These are phyloP conservation scores for Zosterops lateralis DNA, from an alignment of 2,113 vertebrate genomes.

Conservation along the genomic window DNA sequence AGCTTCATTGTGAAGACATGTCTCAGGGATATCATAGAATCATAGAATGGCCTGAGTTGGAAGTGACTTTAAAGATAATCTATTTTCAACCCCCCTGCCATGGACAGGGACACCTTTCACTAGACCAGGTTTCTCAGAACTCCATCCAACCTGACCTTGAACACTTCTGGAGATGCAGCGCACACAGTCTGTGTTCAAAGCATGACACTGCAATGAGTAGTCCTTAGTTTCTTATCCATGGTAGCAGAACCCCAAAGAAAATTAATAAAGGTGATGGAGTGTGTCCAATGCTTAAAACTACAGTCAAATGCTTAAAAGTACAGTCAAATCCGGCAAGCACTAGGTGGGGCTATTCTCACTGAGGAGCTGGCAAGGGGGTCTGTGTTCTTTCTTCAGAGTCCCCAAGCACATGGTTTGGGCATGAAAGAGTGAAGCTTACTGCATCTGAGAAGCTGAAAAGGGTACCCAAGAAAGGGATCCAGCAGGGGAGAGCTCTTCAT, in stretches of 20 bases:
- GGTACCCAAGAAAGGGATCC: neutral
- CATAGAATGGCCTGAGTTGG: neutral
- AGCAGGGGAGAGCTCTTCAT: neutral
- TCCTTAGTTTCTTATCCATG: neutral
- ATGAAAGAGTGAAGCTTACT: neutral
- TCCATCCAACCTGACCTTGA: neutral
- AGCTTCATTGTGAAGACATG: neutral
- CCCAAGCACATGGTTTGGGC: neutral
- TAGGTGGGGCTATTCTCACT: neutral
- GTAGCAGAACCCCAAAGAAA: neutral
- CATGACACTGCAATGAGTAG: fast-evolving
- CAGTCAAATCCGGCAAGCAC: neutral
- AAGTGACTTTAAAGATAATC: neutral
- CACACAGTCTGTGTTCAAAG: neutral
- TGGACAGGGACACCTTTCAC: neutral
- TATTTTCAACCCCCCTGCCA: neutral
- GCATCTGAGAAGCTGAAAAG: neutral
- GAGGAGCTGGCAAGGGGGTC: neutral
- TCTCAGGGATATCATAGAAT: neutral
- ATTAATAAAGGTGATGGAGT: neutral
- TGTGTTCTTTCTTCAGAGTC: neutral
- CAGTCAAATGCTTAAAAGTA: neutral
- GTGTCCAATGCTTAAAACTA: neutral
- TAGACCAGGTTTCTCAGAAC: neutral
- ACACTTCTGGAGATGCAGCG: neutral